Percentiles rank a stretch among this genome's conserved stretches.
Conservation (phyloP, 1,140 invertebrate species). For the Solenopsis invicta region DNA sequence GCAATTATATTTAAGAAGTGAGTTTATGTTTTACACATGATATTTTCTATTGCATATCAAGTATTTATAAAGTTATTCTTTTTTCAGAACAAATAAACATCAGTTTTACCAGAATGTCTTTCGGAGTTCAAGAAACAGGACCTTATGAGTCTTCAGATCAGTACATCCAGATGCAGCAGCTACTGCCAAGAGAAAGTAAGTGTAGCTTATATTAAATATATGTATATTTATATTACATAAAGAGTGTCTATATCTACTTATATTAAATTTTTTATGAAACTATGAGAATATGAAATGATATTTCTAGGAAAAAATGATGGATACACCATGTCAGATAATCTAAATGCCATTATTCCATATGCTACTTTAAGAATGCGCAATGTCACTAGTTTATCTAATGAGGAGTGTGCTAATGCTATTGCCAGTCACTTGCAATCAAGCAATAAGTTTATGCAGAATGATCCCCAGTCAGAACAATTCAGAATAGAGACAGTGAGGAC, state of each 20-base stretch:
- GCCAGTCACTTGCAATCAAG: constrained; percentile 89
- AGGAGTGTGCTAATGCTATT: constrained; percentile 87
- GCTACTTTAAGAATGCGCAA: constrained; percentile 62
- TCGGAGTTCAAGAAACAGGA: neutral
- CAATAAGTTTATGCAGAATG: constrained; percentile 88
- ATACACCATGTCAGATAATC: neutral
- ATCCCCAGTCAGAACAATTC: constrained; percentile 87
- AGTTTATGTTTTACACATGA: neutral
- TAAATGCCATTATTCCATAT: constrained; percentile 55
- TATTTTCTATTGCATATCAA: neutral
- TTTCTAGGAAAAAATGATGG: constrained; percentile 21
- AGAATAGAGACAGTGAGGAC: constrained; percentile 89
- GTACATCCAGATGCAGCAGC: constrained; percentile 25
- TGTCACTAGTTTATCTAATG: constrained; percentile 61
- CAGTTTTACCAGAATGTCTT: neutral
- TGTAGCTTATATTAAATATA: neutral
- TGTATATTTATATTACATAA: neutral
- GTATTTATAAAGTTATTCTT: neutral
- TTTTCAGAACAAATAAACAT: neutral
- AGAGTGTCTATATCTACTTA: neutral
- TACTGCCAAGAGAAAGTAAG: constrained; percentile 34
- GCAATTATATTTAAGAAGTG: neutral
- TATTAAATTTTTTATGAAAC: neutral
- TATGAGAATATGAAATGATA: neutral
- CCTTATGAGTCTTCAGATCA: neutral